Evolutionary conservation across 2,888 invertebrate genomes (phyloP), one percentile per base, ranked within the genome.

Genomic region (Plebejus melissa): DNA sequence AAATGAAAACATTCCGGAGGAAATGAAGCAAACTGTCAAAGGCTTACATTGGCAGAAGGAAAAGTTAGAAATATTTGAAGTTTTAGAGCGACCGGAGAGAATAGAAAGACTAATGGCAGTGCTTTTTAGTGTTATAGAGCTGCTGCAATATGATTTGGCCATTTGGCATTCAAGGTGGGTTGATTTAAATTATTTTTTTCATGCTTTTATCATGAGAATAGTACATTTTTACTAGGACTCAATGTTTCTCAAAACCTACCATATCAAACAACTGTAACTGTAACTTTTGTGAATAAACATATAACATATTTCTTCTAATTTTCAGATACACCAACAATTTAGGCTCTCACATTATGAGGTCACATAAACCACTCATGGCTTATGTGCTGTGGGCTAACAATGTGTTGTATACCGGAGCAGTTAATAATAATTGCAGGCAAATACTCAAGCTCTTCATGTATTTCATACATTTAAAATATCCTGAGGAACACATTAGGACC

Each of bases 101-200:
- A 88, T 95, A 77, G 88, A 94, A 11, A 88, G 95, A 46, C 78
- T 95, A 1, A 93, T 94, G 85, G 85, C 90, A 58, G 91, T 93
- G 5, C 81, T 95, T 32, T 89, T 94, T 77, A 88, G 93, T 79
- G 77, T 94, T 1, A 86, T 94, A 76, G 93, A 94, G 83, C 83
- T 95, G 57, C 81, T 95, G 75, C 94, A 95, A 82, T 89, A 87
- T 83, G 95, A 95, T 85, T 88, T 95, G 75, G 90, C 91, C 2
- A 91, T 94, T 82, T 95, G 95, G 94, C 88, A 94, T 80, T 84
- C 91, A 77, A 94, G 94, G 89, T 94, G 74, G 75, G 74, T 38
- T 32, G 0, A n/a, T 38, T 28, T 11, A n/a, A 32, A 54, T 38
- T 22, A 22, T 32, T 38, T 54, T 13, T 54, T 4, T 54, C 2